A percentile compares a stretch with the other conserved stretches of the same genome.
Evolutionary conservation across 1,140 invertebrate species (phyloP).

Genomic region (Papilio helenus): DNA sequence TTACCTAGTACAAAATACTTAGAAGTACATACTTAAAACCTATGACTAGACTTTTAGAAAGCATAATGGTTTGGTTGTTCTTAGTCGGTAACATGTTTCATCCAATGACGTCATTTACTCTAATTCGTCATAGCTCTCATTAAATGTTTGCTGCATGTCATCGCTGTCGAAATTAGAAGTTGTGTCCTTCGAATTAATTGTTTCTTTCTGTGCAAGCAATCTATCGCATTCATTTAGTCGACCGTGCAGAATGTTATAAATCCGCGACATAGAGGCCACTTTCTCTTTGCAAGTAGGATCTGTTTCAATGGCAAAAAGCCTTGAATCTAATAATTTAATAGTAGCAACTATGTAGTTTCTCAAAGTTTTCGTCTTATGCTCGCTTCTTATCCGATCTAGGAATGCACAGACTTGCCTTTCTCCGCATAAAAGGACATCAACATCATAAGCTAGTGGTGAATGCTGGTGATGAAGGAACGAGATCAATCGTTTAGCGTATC

Average conservation of each 20-base stretch:
- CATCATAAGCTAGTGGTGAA: constrained; percentile 79
- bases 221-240: constrained; percentile 76
- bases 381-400: constrained; percentile 76
- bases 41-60: constrained; percentile 32
- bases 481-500: constrained; percentile 80
- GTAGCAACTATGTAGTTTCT: constrained; percentile 80
- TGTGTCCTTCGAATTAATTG: constrained; percentile 52
- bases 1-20: too few relatives aligned
- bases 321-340: constrained; percentile 79
- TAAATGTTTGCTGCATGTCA: constrained; percentile 65
- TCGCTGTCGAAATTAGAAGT: constrained; percentile 62
- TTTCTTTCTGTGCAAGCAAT: constrained; percentile 72
- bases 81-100: neutral
- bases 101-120: constrained; percentile 50
- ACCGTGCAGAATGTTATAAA: constrained; percentile 78
- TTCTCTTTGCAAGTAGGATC: constrained; percentile 81
- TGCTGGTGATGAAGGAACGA: constrained; percentile 80
- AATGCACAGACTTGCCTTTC: constrained; percentile 80
- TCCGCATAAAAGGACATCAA: constrained; percentile 78
- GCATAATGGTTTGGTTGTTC: constrained; percentile 2
- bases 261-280: constrained; percentile 77
- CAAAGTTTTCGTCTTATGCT: constrained; percentile 80
- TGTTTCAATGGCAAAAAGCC: constrained; percentile 80
- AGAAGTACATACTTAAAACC: neutral
- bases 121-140: constrained; percentile 67